Evolutionary conservation across 1,140 invertebrate genomes (phyloP).

Genomic region (Chrysomallon squamiferum): DNA sequence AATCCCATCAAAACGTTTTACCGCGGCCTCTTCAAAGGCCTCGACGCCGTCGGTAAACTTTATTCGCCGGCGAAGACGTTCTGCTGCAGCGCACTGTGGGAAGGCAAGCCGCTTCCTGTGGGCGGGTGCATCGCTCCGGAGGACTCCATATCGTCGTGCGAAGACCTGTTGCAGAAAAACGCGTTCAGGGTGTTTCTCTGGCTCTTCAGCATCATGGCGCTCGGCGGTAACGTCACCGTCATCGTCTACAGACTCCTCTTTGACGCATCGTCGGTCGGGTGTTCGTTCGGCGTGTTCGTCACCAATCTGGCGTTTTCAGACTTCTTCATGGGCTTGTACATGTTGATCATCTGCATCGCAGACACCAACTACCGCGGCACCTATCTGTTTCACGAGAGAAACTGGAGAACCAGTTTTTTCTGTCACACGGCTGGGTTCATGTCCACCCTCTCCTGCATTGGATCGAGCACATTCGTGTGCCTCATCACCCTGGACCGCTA

Average conservation of each 20-base stretch:
- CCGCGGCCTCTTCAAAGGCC: neutral
- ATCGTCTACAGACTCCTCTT: constrained; percentile 20
- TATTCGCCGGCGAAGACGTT: neutral
- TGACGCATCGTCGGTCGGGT: constrained; percentile 4
- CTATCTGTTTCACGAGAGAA: constrained; percentile 40
- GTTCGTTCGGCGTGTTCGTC: constrained; percentile 24
- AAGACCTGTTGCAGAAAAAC: constrained; percentile 20
- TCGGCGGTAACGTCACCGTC: constrained; percentile 33
- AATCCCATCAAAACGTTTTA: neutral
- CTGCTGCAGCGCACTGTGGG: neutral
- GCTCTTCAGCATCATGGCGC: constrained; percentile 23
- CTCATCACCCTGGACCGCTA: constrained; percentile 46
- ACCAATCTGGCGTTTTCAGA: constrained; percentile 46
- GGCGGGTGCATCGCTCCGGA: constrained; percentile 15
- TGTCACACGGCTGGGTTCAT: constrained; percentile 46
- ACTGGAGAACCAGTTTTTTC: constrained; percentile 35
- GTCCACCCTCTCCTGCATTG: constrained; percentile 39
- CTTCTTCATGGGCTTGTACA: constrained; percentile 51
- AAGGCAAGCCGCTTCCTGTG: constrained; percentile 1
- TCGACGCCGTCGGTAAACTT: neutral
- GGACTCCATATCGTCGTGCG: constrained; percentile 36
- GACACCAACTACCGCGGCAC: constrained; percentile 37
- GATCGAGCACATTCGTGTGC: constrained; percentile 41
- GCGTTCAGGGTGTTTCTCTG: constrained; percentile 21
- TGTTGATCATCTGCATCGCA: constrained; percentile 45